Percentiles rank a stretch among this genome's conserved stretches.
phyloP scores from a whole-genome alignment of 2,888 invertebrate genomes.

The Hetaerina titia region DNA sequence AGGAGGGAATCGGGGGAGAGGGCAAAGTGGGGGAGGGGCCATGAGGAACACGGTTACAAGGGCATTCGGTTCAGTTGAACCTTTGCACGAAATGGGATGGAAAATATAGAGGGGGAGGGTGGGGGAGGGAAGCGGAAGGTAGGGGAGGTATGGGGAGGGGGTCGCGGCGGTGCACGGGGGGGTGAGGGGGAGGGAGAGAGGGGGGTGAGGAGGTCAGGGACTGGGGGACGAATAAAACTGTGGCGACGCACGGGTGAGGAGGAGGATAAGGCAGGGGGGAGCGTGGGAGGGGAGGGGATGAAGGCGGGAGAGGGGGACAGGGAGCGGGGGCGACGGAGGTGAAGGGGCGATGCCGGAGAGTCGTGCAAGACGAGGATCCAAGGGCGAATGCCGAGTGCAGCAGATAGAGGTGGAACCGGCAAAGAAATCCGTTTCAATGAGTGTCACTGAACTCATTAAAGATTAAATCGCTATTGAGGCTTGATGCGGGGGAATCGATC shows the following conservation, averaged over 20 bases:
- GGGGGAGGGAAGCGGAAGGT: neutral
- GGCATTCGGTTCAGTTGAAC: conserved; percentile 67
- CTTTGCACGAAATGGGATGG: conserved; percentile 63
- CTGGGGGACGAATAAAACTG: neutral
- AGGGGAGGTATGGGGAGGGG: neutral
- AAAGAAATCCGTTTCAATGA: neutral
- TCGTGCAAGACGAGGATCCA: neutral
- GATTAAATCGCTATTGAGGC: too few relatives aligned
- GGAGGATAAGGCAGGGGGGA: neutral
- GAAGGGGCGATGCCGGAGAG: neutral
- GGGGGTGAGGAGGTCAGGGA: neutral
- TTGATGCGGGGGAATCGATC: too few relatives aligned
- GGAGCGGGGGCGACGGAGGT: neutral
- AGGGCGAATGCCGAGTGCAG: neutral
- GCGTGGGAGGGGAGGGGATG: neutral
- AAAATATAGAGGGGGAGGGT: neutral
- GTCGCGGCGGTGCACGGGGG: neutral
- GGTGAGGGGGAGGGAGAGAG: neutral
- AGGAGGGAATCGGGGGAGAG: neutral
- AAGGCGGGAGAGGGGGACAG: neutral
- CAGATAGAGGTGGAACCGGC: neutral
- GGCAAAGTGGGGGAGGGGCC: neutral
- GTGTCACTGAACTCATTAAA: too few relatives aligned
- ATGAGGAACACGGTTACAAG: conserved; percentile 54
- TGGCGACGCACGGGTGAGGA: neutral